Base-by-base conservation (phyloP, 2,113 vertebrate genomes). In the Felis chaus region DNA sequence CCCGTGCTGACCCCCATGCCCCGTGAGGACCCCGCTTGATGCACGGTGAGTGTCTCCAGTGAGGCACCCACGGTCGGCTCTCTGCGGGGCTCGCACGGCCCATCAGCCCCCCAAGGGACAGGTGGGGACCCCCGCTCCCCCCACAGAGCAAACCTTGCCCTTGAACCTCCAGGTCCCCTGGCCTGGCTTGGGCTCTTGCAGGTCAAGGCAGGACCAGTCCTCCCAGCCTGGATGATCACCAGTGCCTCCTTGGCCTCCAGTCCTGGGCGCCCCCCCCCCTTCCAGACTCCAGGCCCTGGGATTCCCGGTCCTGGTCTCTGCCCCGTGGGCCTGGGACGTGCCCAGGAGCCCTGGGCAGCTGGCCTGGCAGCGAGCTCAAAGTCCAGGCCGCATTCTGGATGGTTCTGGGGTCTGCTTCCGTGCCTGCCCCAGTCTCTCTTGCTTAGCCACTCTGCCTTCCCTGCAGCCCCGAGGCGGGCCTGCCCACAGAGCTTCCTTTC, bases 391-490 rank as follows among this genome's bases (percentile, higher is more conserved):
- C 13, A 7, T 33, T 50, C 53, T 21, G 23, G 74, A 73, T 0
- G 1, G 36, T 7, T 18, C 5, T 0, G 23, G 84, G 7, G 50
- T 45, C 73, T 4, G 41, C 53, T 14, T 39, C 41, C 66, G 0
- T 31, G 48, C 33, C 79, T 16, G 21, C 2, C 57, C 21, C 0
- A 14, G 4, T 0, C 7, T 9, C 48, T 16, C 8, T 5, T 1
- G 3, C 36, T 65, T 53, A 74, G 3, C 41, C 41, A 0, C 45
- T n/a, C n/a, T 73, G 25, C 55, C 53, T 31, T 76, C 19, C 71
- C 66, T 13, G 66, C 0, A 10, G 50, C 29, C 55, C 8, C 1
- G 31, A 48, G 1, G 4, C 0, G 3, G 29, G 23, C 41, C 6
- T 0, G 31, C 53, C 1, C 41, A 3, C 55, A 5, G 3, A 36